phyloP scores from a whole-genome alignment of 1,140 invertebrate species.

The Aphis craccivora region DNA sequence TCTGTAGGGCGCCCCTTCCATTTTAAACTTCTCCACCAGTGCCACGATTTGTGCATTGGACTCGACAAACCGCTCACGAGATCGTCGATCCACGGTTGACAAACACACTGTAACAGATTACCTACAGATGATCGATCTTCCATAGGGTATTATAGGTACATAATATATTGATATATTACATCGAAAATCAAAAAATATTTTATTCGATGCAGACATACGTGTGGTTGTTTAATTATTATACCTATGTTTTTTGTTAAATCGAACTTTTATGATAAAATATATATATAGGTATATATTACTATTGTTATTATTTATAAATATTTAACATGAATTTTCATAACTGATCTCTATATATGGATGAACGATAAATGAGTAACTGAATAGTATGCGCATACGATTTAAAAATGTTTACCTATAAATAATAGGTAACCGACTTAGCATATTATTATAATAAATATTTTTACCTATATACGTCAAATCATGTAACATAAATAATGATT shows the following conservation, averaged over 20 bases:
- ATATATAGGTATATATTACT: background rate
- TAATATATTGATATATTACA: no score
- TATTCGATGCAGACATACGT: background rate
- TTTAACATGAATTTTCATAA: background rate
- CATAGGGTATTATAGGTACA: no score
- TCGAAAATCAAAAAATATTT: background rate
- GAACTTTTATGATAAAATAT: background rate
- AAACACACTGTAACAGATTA: slow-evolving; percentile 75
- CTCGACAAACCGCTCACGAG: slow-evolving; percentile 86
- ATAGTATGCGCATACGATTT: background rate
- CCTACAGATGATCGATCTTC: background rate
- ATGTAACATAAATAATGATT: background rate
- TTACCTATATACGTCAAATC: background rate
- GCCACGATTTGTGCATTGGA: slow-evolving; percentile 92
- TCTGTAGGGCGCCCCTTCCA: slow-evolving; percentile 76
- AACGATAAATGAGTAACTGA: background rate
- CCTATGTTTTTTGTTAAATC: background rate
- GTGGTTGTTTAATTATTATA: background rate
- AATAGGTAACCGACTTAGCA: background rate
- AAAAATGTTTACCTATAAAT: background rate
- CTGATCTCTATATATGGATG: background rate
- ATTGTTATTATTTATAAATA: background rate
- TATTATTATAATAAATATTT: background rate
- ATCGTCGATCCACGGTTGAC: slow-evolving; percentile 88
- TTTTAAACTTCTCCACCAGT: slow-evolving; percentile 88